These are phyloP conservation scores for Eurystomus gularis DNA, from an alignment of 2,113 vertebrate genomes.

Conservation along the genomic window DNA sequence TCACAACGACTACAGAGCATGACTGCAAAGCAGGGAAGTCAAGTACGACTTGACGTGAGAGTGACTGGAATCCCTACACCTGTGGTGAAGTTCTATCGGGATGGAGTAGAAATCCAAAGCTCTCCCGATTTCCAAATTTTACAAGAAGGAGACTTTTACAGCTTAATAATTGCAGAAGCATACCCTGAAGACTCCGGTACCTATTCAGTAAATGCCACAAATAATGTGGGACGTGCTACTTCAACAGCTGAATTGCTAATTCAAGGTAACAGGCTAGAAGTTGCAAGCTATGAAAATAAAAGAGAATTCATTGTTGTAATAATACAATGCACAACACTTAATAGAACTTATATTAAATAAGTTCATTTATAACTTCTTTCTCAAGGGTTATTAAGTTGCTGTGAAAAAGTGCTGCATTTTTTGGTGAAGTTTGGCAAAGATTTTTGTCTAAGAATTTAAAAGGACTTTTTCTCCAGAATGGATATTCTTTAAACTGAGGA, in stretches of 20 bases:
- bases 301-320: not conserved
- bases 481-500: not conserved
- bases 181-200: slow-evolving; percentile 96
- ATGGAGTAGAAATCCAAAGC: slow-evolving; percentile 98
- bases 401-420: not conserved
- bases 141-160: slow-evolving; percentile 93
- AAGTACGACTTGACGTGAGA: slow-evolving; percentile 90
- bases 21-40: slow-evolving; percentile 92
- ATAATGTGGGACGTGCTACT: slow-evolving; percentile 94
- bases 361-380: not conserved
- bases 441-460: not conserved
- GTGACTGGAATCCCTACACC: slow-evolving; percentile 97
- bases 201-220: slow-evolving; percentile 94
- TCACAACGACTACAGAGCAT: slow-evolving; percentile 93
- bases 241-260: slow-evolving; percentile 94
- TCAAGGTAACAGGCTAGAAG: slow-evolving; percentile 79
- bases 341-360: not conserved
- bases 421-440: not conserved
- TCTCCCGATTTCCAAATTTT: slow-evolving; percentile 94
- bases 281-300: not conserved
- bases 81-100: slow-evolving; percentile 96
- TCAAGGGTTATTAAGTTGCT: not conserved
- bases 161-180: slow-evolving; percentile 92
- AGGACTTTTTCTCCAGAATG: not conserved
- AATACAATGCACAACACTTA: not conserved